Evolutionary conservation across 2,888 invertebrate genomes (phyloP).

Genomic region (Dexiosoma caninum): DNA sequence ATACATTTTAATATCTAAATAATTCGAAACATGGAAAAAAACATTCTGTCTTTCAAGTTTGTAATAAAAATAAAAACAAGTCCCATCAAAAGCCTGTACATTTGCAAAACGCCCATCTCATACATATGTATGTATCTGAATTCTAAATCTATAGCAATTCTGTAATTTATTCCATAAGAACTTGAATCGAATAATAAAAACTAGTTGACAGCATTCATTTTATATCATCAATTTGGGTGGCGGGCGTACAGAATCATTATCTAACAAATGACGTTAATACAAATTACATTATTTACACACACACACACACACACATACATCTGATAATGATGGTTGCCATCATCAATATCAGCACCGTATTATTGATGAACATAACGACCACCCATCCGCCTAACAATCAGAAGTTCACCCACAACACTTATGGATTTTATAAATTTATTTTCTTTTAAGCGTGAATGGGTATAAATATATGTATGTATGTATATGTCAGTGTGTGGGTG

Average conservation of each 20-base stretch:
- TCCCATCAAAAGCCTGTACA: no score
- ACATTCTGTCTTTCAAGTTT: no score
- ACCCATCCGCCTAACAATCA: slow-evolving; percentile 29
- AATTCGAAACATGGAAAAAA: no score
- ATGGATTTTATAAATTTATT: not conserved
- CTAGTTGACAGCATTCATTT: not conserved
- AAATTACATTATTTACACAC: not conserved
- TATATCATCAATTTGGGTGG: slow-evolving; percentile 54
- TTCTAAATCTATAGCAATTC: no score
- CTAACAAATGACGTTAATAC: slow-evolving; percentile 14
- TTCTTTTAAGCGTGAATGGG: not conserved
- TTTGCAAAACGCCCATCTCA: no score
- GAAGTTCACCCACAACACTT: slow-evolving; percentile 1
- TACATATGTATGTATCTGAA: no score
- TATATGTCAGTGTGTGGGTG: not conserved
- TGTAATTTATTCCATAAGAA: no score
- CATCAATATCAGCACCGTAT: slow-evolving; percentile 28
- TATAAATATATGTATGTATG: not conserved
- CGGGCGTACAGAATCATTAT: not conserved
- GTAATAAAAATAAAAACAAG: no score
- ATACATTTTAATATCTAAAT: no score
- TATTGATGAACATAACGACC: slow-evolving; percentile 39
- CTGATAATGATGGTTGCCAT: slow-evolving; percentile 45
- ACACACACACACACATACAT: not conserved
- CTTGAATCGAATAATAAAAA: not conserved